These are phyloP conservation scores for Drosophila guanche DNA, from an alignment of 1,140 invertebrate genomes.

Conservation along the genomic window DNA sequence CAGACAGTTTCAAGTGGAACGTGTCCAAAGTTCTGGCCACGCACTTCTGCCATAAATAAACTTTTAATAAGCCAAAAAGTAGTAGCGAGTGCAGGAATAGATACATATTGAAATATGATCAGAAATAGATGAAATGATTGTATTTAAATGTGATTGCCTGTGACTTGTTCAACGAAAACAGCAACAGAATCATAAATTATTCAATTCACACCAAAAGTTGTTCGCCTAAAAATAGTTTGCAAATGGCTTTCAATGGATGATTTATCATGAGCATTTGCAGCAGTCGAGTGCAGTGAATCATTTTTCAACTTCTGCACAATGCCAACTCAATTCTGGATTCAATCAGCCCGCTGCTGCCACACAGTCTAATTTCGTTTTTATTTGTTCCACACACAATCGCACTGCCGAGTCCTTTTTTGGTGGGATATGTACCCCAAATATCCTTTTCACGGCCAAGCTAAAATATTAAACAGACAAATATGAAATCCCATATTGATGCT, in stretches of 20 bases:
- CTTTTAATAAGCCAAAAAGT: constrained; percentile 64
- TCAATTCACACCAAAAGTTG: constrained; percentile 18
- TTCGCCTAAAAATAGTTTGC: constrained; percentile 3
- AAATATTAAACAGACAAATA: constrained; percentile 77
- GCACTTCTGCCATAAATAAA: constrained; percentile 59
- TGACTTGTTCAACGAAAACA: constrained; percentile 16
- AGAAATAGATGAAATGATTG: constrained; percentile 13
- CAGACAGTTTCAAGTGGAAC: constrained; percentile 39
- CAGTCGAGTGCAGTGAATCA: constrained; percentile 34
- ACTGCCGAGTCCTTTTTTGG: constrained; percentile 12
- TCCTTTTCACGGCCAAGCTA: constrained; percentile 64
- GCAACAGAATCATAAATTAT: constrained; percentile 21
- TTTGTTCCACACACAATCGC: constrained; percentile 23
- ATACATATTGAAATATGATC: constrained; percentile 36
- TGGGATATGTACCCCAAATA: constrained; percentile 18
- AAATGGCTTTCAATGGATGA: constrained; percentile 46
- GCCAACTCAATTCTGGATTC: constrained; percentile 46
- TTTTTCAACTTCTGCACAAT: constrained; percentile 38
- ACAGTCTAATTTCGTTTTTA: constrained; percentile 56
- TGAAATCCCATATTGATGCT: constrained; percentile 72
- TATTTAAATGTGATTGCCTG: constrained; percentile 7
- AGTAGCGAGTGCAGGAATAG: constrained; percentile 13
- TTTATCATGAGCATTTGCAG: constrained; percentile 25
- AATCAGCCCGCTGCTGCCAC: constrained; percentile 48
- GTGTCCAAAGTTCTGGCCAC: constrained; percentile 45